These are phyloP conservation scores for Colostygia pectinataria DNA, from an alignment of 2,888 invertebrate genomes.

Conservation along the genomic window DNA sequence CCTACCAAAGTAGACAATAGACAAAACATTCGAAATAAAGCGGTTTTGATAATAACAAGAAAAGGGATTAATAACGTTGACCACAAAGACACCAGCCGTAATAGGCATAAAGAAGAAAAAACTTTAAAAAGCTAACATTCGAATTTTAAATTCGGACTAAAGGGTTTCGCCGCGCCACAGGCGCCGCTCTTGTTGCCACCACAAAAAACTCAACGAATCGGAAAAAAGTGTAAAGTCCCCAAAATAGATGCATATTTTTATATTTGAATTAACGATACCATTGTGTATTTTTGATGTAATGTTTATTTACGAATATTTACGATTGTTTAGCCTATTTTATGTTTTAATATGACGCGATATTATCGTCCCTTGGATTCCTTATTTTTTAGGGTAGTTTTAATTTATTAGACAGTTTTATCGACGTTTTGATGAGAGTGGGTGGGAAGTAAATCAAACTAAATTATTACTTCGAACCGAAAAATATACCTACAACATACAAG, in stretches of 20 bases:
- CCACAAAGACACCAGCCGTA: constrained; percentile 32
- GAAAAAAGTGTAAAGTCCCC: constrained; percentile 76
- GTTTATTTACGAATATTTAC: constrained; percentile 83
- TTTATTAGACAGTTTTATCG: constrained; percentile 65
- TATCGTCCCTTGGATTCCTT: constrained; percentile 59
- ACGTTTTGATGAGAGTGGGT: constrained; percentile 54
- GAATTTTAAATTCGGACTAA: constrained; percentile 66
- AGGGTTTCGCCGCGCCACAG: constrained; percentile 72
- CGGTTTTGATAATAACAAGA: constrained; percentile 67
- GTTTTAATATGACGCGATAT: constrained; percentile 77
- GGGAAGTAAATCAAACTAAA: constrained; percentile 29
- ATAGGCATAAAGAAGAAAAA: constrained; percentile 43
- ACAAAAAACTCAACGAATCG: constrained; percentile 54
- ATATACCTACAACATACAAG: no score
- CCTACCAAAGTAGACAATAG: constrained; percentile 51
- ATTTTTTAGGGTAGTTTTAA: constrained; percentile 59
- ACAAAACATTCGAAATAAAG: constrained; percentile 61
- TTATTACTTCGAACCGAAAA: neutral
- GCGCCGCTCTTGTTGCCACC: constrained; percentile 65
- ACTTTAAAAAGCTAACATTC: constrained; percentile 32
- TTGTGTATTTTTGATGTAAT: constrained; percentile 77
- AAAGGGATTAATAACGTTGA: constrained; percentile 67
- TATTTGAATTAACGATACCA: constrained; percentile 71
- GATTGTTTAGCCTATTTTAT: constrained; percentile 82
- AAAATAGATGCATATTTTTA: constrained; percentile 77